Base-by-base conservation (phyloP, 2,888 invertebrate genomes). In the Sipha maydis region DNA sequence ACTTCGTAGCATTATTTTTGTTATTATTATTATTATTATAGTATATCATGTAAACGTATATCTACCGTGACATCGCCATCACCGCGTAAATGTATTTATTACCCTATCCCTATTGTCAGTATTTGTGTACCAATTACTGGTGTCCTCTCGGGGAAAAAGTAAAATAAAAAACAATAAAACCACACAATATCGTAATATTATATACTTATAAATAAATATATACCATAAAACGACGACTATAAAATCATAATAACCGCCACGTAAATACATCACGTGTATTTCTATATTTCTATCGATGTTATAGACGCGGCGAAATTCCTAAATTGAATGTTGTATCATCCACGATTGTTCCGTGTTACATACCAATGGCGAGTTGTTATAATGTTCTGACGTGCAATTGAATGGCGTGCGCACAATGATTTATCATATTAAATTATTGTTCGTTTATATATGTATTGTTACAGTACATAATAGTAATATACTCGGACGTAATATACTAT, bases 61-160 rank as follows among this genome's bases (percentile, higher is more conserved):
- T 54, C 8, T 41, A 84, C 84, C 84, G 76, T 84, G 84, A 76
- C 84, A 76, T 76, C 31, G 76, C 41, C 84, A 41, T 61, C 38
- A 34, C 73, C 56, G 17, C 17, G 54, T 71, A 41, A 28, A 54
- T 31, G 28, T 25, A 83, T 83, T 48, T 71, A 34, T 71, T 48
- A 73, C 34, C 25, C 54, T 25, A 28, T 69, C 8, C n/a, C 31
- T 5, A 34, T 79, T 67, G 48, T 48, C 48, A 19, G n/a, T 67
- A 67, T 80, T 67, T 80, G 80, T 67, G 19, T 80, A 38, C 79
- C 3, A 21, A 21, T 78, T 56, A 78, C 25, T 48, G 28, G 54
- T 56, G 78, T 11, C 31, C 19, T 21, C 48, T 31, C 21, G 48
- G 11, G 11, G 14, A 48, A 48, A 48, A 41, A 41, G 41, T 41